Conservation (phyloP, 2,797 vertebrate genomes). For the Ataeniobius toweri region DNA sequence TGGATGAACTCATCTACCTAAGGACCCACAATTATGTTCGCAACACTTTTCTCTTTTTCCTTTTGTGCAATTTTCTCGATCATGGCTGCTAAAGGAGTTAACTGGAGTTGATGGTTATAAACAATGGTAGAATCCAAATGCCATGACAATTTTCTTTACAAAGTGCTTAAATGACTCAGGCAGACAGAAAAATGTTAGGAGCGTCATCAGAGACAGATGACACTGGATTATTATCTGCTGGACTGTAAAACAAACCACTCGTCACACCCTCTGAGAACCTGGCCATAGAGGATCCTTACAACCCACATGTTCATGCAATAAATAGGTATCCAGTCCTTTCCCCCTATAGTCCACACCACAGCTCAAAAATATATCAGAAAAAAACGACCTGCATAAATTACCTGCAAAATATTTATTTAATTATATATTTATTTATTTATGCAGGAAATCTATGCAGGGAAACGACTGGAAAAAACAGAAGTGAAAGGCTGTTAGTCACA, state of each 20-base stretch:
- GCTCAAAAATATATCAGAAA: neutral
- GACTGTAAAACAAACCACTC: neutral
- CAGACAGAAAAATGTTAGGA: neutral
- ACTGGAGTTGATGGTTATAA: neutral
- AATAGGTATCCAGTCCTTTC: neutral
- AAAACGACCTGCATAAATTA: too few species aligned
- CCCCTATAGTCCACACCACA: neutral
- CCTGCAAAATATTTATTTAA: too few species aligned
- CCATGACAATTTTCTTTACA: neutral
- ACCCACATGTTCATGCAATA: neutral
- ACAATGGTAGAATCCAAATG: neutral
- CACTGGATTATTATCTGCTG: neutral
- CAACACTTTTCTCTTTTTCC: neutral
- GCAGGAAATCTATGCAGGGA: neutral
- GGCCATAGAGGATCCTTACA: neutral
- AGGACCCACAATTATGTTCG: neutral
- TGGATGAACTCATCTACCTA: neutral
- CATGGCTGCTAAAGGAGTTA: too few species aligned
- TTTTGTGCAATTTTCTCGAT: neutral
- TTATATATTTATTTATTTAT: neutral
- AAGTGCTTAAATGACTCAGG: neutral
- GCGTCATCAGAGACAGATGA: neutral
- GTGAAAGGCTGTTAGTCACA: neutral
- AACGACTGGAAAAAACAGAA: neutral
- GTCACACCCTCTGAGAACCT: neutral